Evolutionary conservation across 2,888 invertebrate species (phyloP), one percentile per base, ranked within the genome.

Genomic region (Falcaria lacertinaria): DNA sequence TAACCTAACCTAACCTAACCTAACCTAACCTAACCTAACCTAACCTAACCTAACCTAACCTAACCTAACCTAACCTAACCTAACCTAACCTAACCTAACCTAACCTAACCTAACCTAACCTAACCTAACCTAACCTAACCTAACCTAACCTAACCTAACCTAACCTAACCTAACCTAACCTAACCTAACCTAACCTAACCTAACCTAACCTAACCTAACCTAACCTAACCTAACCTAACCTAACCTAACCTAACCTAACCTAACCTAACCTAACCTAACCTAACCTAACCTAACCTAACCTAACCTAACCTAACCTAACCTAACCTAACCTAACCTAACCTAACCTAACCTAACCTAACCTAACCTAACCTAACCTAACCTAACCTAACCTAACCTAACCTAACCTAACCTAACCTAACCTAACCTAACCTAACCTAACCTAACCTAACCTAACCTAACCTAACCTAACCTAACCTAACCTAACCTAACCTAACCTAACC

Each of bases 61-160:
- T 47, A 47, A 47, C 47, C 47, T 47, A 47, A 47, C 43, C 47
- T 43, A 48, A 48, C 47, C 47, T 47, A 49, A 49, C 48, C 48
- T 45, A 49, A 49, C 48, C 48, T 49, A 49, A 49, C 48, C 48
- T 49, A 49, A 49, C 48, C 48, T 49, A 49, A 49, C 48, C 48
- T 49, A 49, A 49, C 48, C 44, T 44, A 42, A 46, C 46, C 43
- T 43, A 48, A 48, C 44, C 50, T 50, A 50, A 50, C 50, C 50
- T 50, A 50, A 50, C 50, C 50, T 50, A 50, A 50, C 50, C 50
- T 47, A 50, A 50, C 50, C 50, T 50, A 50, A 50, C 50, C 50
- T 50, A 50, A 50, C 50, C 46, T 46, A 50, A 47, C 47, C 50
- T 50, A 47, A 50, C 47, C 47, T 48, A 45, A 48, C 48, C 52